Conservation (phyloP, 2,888 invertebrate genomes). For the Aspidapion aeneum region DNA sequence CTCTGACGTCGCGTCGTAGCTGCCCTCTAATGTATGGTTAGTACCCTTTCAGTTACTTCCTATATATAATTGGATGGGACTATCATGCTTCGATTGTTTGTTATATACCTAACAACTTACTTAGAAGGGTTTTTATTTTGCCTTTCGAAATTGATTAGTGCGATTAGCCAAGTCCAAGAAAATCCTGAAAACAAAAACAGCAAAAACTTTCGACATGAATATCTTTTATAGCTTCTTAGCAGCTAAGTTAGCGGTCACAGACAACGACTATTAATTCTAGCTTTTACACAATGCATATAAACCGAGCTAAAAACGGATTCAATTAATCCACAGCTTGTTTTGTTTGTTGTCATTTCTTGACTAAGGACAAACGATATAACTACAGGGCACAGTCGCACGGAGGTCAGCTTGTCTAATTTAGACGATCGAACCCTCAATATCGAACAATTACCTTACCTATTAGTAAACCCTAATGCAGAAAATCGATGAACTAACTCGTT, state of each 20-base stretch:
- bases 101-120: too few species aligned
- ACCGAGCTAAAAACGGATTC: conserved; percentile 24
- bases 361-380: conserved; percentile 18
- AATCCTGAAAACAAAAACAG: not conserved
- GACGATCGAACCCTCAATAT: too few species aligned
- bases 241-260: conserved; percentile 11
- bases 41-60: too few species aligned
- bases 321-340: conserved; percentile 22
- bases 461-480: too few species aligned
- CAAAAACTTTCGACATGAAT: conserved; percentile 2
- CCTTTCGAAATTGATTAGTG: not conserved
- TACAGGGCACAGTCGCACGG: conserved; percentile 13
- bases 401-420: too few species aligned
- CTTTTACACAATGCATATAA: conserved; percentile 22
- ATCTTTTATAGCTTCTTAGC: conserved; percentile 9
- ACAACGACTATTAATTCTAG: conserved; percentile 20
- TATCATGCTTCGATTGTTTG: too few species aligned
- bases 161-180: not conserved
- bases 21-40: too few species aligned
- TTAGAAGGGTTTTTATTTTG: too few species aligned
- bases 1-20: too few species aligned
- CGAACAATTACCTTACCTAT: too few species aligned
- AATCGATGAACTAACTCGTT: too few species aligned
- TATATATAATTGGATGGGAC: too few species aligned
- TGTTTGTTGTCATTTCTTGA: conserved; percentile 13